Evolutionary conservation across 1,140 invertebrate genomes (phyloP), one percentile per base, ranked within the genome.

Genomic region (Scaptomyza graminum): DNA sequence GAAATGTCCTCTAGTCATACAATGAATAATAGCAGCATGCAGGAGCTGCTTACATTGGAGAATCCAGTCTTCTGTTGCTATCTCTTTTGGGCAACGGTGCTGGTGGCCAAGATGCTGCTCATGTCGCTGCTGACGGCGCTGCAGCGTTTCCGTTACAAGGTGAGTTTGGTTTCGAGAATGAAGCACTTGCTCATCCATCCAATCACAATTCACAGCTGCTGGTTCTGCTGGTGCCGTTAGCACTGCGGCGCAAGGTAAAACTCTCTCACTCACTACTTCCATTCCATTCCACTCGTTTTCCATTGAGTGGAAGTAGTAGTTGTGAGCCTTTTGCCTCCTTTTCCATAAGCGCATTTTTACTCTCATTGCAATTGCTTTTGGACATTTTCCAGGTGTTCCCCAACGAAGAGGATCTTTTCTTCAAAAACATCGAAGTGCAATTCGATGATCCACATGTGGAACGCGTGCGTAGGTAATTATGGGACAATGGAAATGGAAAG

Each of bases 51-150:
- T 5, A 90, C 75, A 7, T 55, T 91, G 37, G 79, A 91, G 0
- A 93, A 93, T 68, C 91, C 90, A 2, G 90, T 93, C 1, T 93
- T 94, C 47, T 73, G 83, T 25, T 91, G 91, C 18, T 94, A 91
- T 64, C 88, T 92, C 1, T 93, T 93, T 64, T 94, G 93, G 83
- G 76, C 92, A 31, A 92, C 89, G 0, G 78, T 94, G 7, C 76
- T 94, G 67, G 89, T 93, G 39, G 63, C 92, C 0, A 94, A 94
- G 77, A 93, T 93, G 90, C 68, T 94, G 57, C 52, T 91, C 4
- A 94, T 94, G 93, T 92, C 92, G 6, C 39, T 92, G 28, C 66
- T 94, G 5, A 94, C 93, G 3, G 92, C 87, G 2, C n/a, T 91
- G 49, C 91, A 92, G 47, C 79, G 94, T 51, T 90, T 93, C 25